phyloP scores from a whole-genome alignment of 2,797 vertebrate species.

The Leucoraja ocellata region DNA sequence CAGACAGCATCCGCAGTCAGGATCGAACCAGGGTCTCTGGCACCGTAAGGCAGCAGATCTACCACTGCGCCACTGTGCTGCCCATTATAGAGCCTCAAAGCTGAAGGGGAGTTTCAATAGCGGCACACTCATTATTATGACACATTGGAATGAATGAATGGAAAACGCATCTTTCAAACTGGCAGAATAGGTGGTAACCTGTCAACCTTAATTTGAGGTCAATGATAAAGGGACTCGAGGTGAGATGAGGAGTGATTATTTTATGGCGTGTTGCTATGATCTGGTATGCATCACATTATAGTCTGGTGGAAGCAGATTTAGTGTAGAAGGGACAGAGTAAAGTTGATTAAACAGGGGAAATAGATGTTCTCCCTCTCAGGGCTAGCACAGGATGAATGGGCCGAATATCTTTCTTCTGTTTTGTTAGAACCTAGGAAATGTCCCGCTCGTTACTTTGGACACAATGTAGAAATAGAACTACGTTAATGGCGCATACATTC shows the following conservation, averaged over 20 bases:
- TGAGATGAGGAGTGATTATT: background rate
- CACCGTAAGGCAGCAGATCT: no score
- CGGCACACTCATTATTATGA: background rate
- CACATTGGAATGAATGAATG: background rate
- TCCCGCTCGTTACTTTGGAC: background rate
- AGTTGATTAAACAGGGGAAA: background rate
- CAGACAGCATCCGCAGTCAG: no score
- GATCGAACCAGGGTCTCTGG: no score
- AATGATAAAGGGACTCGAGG: background rate
- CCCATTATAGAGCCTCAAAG: background rate
- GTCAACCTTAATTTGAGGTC: background rate
- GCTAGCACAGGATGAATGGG: background rate
- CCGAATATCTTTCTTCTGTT: background rate
- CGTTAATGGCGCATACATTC: background rate
- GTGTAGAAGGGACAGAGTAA: no score
- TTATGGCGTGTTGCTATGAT: background rate
- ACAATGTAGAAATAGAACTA: background rate
- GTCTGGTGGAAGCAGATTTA: background rate
- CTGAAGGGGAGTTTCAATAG: background rate
- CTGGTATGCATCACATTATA: background rate
- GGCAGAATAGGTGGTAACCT: background rate
- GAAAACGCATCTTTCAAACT: background rate
- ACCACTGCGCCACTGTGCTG: no score
- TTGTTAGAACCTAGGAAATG: background rate
- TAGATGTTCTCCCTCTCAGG: no score